Conservation (phyloP, 2,888 invertebrate genomes). For the Dryadula phaetusa region DNA sequence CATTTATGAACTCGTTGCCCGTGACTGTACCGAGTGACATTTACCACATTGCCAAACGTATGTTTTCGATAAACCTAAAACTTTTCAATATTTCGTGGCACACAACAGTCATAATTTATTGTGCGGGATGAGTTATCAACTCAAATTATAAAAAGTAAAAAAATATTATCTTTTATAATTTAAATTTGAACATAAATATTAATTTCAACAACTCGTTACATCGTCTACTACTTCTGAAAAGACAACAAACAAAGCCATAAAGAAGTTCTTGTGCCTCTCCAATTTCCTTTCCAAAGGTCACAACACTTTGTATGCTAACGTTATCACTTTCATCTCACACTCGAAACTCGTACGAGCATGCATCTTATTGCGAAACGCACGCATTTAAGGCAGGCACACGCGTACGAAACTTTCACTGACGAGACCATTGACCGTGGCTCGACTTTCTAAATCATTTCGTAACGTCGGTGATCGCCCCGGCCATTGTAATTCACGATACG, state of each 20-base stretch:
- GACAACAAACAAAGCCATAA: not conserved
- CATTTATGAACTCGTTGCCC: slow-evolving; percentile 15
- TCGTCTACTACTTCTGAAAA: not conserved
- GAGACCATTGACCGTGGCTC: slow-evolving; percentile 80
- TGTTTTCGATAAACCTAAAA: slow-evolving; percentile 31
- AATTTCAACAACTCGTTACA: not conserved
- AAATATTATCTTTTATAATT: not conserved
- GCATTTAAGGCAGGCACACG: slow-evolving; percentile 64
- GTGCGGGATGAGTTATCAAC: not conserved
- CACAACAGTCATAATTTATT: not conserved
- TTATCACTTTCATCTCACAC: slow-evolving; percentile 64
- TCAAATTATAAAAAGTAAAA: not conserved
- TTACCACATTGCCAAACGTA: slow-evolving; percentile 45
- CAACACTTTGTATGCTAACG: slow-evolving; percentile 32
- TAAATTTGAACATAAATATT: not conserved
- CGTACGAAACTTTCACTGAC: slow-evolving; percentile 73
- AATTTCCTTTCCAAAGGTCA: slow-evolving; percentile 42
- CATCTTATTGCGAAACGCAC: slow-evolving; percentile 54
- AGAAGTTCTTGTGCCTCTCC: not conserved
- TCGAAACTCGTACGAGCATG: slow-evolving; percentile 42
- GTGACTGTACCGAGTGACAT: slow-evolving; percentile 32
- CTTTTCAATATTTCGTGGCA: not conserved
- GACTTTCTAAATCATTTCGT: slow-evolving; percentile 82
- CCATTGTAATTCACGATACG: slow-evolving; percentile 79
- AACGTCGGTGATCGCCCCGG: slow-evolving; percentile 74